Evolutionary conservation across 2,888 invertebrate genomes (phyloP).

Genomic region (Cremastobaeus sp.): DNA sequence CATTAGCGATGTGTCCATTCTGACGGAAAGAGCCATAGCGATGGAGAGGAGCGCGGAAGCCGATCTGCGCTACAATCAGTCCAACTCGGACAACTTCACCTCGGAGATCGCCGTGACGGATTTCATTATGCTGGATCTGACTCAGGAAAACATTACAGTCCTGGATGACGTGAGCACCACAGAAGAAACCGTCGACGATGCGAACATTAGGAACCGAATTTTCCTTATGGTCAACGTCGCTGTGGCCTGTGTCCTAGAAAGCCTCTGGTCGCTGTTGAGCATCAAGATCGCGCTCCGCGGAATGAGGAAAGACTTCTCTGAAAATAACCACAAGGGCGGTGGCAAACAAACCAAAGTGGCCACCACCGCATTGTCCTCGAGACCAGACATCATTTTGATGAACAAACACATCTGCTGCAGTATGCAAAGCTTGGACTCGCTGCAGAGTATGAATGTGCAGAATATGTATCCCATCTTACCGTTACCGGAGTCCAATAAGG

Average conservation of each 20-base stretch:
- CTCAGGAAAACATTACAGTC: slow-evolving; percentile 2
- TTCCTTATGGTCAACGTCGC: slow-evolving; percentile 82
- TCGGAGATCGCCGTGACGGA: not conserved
- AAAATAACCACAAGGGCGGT: slow-evolving; percentile 6
- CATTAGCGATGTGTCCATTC: slow-evolving; percentile 77
- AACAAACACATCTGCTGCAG: slow-evolving; percentile 66
- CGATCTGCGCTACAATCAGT: slow-evolving; percentile 1
- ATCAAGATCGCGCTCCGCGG: slow-evolving; percentile 82
- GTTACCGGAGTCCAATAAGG: slow-evolving; percentile 67
- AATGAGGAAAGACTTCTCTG: slow-evolving; percentile 79
- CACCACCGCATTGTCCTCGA: slow-evolving; percentile 58
- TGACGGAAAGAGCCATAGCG: slow-evolving; percentile 63
- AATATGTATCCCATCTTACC: slow-evolving; percentile 65
- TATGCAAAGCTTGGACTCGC: slow-evolving; percentile 63
- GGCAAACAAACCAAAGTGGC: slow-evolving; percentile 44
- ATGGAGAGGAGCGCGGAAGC: not conserved
- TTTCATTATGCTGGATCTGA: not conserved
- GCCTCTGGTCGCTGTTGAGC: slow-evolving; percentile 82
- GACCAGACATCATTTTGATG: slow-evolving; percentile 68
- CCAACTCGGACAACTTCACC: not conserved
- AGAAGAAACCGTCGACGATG: not conserved
- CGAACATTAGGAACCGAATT: slow-evolving; percentile 63
- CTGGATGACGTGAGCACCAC: not conserved
- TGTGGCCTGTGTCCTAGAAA: slow-evolving; percentile 81
- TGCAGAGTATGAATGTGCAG: slow-evolving; percentile 61